Evolutionary conservation across 2,797 vertebrate genomes (phyloP), one percentile per base, ranked within the genome.

Genomic region (Enteromius paludinosus): DNA sequence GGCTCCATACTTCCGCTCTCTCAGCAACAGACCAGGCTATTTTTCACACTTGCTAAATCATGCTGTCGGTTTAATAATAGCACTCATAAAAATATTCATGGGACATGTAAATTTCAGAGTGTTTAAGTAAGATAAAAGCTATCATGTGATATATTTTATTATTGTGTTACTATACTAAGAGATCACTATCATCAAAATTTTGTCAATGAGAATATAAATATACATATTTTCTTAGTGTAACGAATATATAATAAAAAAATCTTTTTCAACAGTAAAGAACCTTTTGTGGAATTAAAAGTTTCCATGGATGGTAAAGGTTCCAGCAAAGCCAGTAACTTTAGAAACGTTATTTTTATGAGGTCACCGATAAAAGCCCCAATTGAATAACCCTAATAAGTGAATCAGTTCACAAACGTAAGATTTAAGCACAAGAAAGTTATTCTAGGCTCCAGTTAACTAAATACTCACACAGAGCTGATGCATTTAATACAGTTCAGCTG

Each of bases 31-130:
- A 33, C 47, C 71, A 43, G 62, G 52, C 76, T 79, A 79, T 79
- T 87, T 78, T 61, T 83, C 70, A 82, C 62, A 75, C 49, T 76
- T 47, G 72, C 81, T 73, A 77, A 73, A 66, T 54, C 65, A 79
- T 64, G n/a, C 59, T 76, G 76, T 69, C 18, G 30, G 38, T 76
- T 69, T 73, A 87, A 85, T 83, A 80, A 83, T 81, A 81, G 65
- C 62, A 70, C 61, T 62, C 72, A 62, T 76, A 28, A 78, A 80
- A 68, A 45, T 71, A 78, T 74, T 78, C 33, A 71, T 23, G 35
- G 52, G 11, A 47, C 3, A 3, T 47, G 49, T 62, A 23, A 0
- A 35, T 72, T 81, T 72, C 41, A 71, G 28, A 80, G 14, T 20
- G 56, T 64, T 80, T 72, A 61, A 18, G 54, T 33, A 43, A 47